These are phyloP conservation scores for Aelia acuminata DNA, from an alignment of 2,888 invertebrate genomes.

Conservation along the genomic window DNA sequence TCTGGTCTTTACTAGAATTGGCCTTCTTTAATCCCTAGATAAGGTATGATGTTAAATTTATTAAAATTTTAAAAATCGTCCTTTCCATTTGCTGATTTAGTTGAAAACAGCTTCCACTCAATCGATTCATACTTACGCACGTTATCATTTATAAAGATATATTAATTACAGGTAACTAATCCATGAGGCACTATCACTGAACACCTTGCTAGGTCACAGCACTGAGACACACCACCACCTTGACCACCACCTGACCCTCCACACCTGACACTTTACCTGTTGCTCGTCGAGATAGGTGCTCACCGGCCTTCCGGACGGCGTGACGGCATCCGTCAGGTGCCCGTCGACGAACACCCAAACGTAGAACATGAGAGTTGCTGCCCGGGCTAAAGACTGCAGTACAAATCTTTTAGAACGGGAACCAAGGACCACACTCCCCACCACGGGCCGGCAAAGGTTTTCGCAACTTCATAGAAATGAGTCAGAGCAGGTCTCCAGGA, in stretches of 20 bases:
- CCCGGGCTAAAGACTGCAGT: conserved; percentile 6
- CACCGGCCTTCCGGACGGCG: conserved; percentile 14
- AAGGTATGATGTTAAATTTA: too few species aligned
- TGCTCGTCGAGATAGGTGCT: conserved; percentile 37
- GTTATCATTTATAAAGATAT: not conserved
- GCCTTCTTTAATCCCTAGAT: too few species aligned
- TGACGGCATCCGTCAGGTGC: conserved; percentile 45
- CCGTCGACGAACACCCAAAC: conserved; percentile 55
- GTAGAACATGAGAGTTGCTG: conserved; percentile 48
- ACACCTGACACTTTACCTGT: conserved; percentile 41
- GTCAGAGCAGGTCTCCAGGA: conserved; percentile 38
- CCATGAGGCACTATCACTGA: not conserved
- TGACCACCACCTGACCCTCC: not conserved
- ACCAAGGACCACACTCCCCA: conserved; percentile 50
- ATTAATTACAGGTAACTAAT: not conserved
- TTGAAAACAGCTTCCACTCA: not conserved
- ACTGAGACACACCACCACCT: conserved; percentile 17
- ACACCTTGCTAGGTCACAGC: not conserved
- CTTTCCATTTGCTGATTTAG: not conserved
- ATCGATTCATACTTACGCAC: conserved; percentile 18
- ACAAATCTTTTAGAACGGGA: conserved; percentile 33
- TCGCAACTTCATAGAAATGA: conserved; percentile 56
- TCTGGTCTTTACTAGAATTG: too few species aligned
- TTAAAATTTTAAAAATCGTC: too few species aligned
- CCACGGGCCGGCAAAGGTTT: conserved; percentile 39